Conservation (phyloP, 2,113 vertebrate species). For the Lamprologus lemairii region DNA sequence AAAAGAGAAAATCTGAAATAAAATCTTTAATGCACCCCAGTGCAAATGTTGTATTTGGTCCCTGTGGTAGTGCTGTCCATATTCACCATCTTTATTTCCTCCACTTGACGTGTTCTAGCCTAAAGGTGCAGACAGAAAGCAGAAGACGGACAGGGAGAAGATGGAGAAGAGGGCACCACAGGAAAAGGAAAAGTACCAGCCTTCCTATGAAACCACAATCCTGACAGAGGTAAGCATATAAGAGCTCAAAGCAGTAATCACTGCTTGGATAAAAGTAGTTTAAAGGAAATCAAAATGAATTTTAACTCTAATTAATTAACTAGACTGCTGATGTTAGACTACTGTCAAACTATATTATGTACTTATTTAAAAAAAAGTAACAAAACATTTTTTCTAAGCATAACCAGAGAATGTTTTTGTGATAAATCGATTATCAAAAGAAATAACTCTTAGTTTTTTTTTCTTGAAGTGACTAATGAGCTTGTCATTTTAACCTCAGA, state of each 20-base stretch:
- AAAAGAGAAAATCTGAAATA: neutral
- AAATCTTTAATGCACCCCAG: neutral
- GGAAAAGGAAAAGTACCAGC: constrained; percentile 96
- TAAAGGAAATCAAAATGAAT: neutral
- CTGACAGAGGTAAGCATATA: constrained; percentile 84
- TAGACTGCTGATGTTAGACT: neutral
- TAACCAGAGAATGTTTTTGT: neutral
- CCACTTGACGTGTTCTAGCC: constrained; percentile 68
- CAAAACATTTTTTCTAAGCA: neutral
- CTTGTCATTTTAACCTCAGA: neutral
- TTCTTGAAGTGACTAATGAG: neutral
- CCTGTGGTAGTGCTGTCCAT: neutral
- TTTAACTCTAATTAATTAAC: neutral
- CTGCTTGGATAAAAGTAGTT: neutral
- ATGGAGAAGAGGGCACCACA: constrained; percentile 96
- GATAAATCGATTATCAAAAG: neutral
- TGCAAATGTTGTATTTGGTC: neutral
- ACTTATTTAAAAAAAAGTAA: neutral
- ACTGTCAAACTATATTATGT: neutral
- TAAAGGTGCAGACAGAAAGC: constrained; percentile 96
- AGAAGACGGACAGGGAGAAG: constrained; percentile 96
- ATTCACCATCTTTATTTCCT: neutral
- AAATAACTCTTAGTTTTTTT: neutral
- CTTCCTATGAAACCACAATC: constrained; percentile 97
- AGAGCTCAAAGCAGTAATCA: neutral